A percentile compares a stretch with the other conserved stretches of the same genome.
Conservation (phyloP, 2,113 vertebrate species). For the Lamprologus callipterus region DNA sequence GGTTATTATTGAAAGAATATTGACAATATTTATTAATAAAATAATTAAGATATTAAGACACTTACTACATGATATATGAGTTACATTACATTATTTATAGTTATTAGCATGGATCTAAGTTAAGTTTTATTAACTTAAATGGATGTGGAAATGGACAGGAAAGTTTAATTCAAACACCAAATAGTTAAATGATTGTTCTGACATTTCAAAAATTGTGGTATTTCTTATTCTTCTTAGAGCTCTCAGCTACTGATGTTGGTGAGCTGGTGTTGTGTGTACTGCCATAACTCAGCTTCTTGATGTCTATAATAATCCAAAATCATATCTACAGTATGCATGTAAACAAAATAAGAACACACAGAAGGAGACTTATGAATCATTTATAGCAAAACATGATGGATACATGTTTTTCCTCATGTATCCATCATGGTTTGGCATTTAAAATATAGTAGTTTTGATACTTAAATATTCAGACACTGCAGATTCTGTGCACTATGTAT, state of each 20-base stretch:
- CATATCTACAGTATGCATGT: not conserved
- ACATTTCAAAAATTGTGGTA: not conserved
- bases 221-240: not conserved
- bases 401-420: not conserved
- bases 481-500: not conserved
- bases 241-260: not conserved
- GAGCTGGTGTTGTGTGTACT: not conserved
- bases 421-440: not conserved
- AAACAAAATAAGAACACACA: not conserved
- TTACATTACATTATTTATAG: not conserved
- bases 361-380: not conserved
- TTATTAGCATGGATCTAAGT: not conserved
- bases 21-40: not conserved
- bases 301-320: not conserved
- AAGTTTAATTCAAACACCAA: not conserved
- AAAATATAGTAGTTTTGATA: not conserved
- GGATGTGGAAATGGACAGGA: not conserved
- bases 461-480: not conserved
- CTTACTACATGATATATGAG: constrained; percentile 10
- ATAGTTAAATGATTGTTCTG: not conserved
- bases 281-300: not conserved
- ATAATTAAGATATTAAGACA: not conserved
- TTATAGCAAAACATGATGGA: not conserved
- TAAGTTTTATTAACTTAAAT: not conserved
- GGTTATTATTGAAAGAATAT: not conserved